These are phyloP conservation scores for Platypus cylindrus DNA, from an alignment of 2,888 invertebrate genomes.

Conservation along the genomic window DNA sequence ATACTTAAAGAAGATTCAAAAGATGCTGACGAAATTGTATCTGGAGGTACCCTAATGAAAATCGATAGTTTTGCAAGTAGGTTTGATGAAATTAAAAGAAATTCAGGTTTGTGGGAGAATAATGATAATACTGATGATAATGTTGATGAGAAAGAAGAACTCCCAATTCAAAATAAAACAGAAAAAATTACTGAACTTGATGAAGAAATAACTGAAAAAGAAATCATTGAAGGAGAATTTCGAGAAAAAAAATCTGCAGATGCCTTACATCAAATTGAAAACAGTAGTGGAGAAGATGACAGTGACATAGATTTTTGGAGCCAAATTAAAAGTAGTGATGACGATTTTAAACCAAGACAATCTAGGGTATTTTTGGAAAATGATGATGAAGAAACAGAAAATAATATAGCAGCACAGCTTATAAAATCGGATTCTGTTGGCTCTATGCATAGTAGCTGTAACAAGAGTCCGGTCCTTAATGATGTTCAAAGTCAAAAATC, in stretches of 20 bases:
- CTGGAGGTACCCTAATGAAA: constrained; percentile 18
- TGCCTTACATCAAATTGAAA: background rate
- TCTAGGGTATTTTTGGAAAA: too few relatives aligned
- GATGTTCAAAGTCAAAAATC: constrained; percentile 7
- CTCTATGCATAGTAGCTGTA: constrained; percentile 30
- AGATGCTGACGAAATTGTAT: constrained; percentile 4
- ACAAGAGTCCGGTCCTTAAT: constrained; percentile 20
- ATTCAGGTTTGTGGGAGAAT: constrained; percentile 19
- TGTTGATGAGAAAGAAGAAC: constrained; percentile 7
- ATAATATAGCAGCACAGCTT: background rate
- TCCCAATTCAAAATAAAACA: constrained; percentile 4
- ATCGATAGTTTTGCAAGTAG: constrained; percentile 20
- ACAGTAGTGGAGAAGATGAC: constrained; percentile 3
- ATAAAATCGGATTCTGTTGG: constrained; percentile 22
- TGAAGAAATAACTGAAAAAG: constrained; percentile 2
- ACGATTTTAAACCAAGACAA: constrained; percentile 10
- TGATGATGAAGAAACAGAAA: constrained; percentile 6
- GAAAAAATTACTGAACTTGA: constrained; percentile 3
- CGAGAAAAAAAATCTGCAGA: background rate
- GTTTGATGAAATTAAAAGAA: constrained; percentile 19
- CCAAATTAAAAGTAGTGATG: constrained; percentile 16
- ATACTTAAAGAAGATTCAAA: constrained; percentile 9
- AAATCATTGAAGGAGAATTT: constrained; percentile 3
- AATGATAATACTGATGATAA: constrained; percentile 6
- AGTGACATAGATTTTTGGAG: constrained; percentile 18